These are phyloP conservation scores for Narcine bancroftii DNA, from an alignment of 2,113 vertebrate genomes.

Conservation along the genomic window DNA sequence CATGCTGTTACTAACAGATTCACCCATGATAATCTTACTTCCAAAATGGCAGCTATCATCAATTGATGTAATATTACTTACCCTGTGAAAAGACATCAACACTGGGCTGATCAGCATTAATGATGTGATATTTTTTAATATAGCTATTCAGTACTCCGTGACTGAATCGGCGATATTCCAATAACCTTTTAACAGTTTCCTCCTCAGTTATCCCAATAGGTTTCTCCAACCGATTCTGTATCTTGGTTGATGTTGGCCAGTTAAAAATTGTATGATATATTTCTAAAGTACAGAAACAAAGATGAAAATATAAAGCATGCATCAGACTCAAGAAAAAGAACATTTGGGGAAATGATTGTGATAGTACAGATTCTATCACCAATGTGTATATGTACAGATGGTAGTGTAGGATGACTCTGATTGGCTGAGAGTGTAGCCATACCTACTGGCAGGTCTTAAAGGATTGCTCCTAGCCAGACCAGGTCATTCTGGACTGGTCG, in stretches of 20 bases:
- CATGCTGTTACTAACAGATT: not conserved
- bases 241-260: slow-evolving; percentile 52
- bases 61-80: slow-evolving; percentile 43
- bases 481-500: too few relatives aligned
- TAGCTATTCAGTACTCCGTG: slow-evolving; percentile 60
- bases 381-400: too few relatives aligned
- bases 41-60: not conserved
- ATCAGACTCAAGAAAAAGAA: not conserved
- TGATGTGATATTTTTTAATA: slow-evolving; percentile 54
- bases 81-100: slow-evolving; percentile 75
- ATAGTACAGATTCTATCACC: too few relatives aligned
- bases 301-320: not conserved
- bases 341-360: too few relatives aligned
- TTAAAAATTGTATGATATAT: slow-evolving; percentile 77
- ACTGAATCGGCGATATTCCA: slow-evolving; percentile 60
- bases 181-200: slow-evolving; percentile 51
- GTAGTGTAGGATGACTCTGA: too few relatives aligned
- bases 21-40: not conserved
- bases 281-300: slow-evolving; percentile 51
- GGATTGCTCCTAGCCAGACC: too few relatives aligned
- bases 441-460: too few relatives aligned
- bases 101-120: slow-evolving; percentile 74
- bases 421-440: too few relatives aligned
- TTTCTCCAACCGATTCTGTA: slow-evolving; percentile 54
- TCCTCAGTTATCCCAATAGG: slow-evolving; percentile 50